Evolutionary conservation across 2,113 vertebrate genomes (phyloP), one percentile per base, ranked within the genome.

Genomic region (Heterocephalus glaber): DNA sequence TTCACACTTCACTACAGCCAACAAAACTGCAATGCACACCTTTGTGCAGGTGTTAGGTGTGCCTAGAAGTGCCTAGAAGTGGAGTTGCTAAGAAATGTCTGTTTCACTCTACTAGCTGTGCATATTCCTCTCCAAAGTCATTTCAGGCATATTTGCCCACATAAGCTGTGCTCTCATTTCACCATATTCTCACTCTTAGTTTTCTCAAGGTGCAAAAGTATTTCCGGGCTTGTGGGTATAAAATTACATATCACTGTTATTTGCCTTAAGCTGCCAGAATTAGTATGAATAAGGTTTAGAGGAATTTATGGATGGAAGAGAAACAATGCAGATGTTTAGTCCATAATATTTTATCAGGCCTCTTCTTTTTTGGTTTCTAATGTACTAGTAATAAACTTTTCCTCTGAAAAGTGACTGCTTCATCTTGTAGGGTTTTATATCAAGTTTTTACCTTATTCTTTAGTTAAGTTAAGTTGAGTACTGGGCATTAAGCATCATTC

Each of bases 81-180:
- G 7, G 54, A 85, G 60, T 7, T 16, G 5, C 13, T 16, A 5
- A 56, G 38, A 28, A 60, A 44, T 0, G 26, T 5, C 70, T 44
- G 0, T 44, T 61, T 38, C 1, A 0, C 1, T 13, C 19, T 24
- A 7, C 66, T 16, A 44, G 65, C 60, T 2, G 0, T 14, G 16
- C 3, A 11, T 4, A 54, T 38, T 30, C 30, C 12, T 7, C 49
- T 68, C 33, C 41, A 41, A 3, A 30, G 44, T 5, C 19, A 49
- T 17, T n/a, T 44, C 44, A 65, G 79, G 11, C 17, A 49, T 1
- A 3, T 3, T 22, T 1, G 4, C 13, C n/a, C 19, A 58, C 35
- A 22, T 7, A 5, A 28, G 2, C 33, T 8, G 4, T 26, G 38
- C 4, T 28, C 16, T 19, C 58, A 12, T 3, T 28, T 60, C 33